phyloP scores from a whole-genome alignment of 2,797 vertebrate genomes.

The Nannoperca australis region DNA sequence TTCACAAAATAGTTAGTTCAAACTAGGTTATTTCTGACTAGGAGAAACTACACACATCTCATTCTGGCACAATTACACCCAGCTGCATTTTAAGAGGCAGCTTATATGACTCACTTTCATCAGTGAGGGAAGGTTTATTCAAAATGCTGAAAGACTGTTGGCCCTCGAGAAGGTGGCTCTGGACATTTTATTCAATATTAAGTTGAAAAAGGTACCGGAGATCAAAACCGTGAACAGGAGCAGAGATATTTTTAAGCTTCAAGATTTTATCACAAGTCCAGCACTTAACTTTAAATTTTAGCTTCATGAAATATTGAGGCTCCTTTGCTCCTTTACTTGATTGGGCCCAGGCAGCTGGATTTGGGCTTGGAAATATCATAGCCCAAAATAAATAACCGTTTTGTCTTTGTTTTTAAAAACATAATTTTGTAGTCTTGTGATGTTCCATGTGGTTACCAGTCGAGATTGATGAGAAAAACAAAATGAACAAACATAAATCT shows the following conservation, averaged over 20 bases:
- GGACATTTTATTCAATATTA: conserved; percentile 46
- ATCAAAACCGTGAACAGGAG: conserved; percentile 46
- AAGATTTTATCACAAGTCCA: conserved; percentile 51
- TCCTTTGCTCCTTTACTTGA: conserved; percentile 31
- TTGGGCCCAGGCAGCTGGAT: conserved; percentile 15
- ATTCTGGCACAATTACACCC: conserved; percentile 31
- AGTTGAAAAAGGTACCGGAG: conserved; percentile 26
- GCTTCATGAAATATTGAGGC: conserved; percentile 55
- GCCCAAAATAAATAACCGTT: neutral
- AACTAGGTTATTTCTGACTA: neutral
- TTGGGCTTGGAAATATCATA: conserved; percentile 14
- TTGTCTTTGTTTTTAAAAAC: neutral
- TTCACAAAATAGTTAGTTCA: conserved; percentile 8
- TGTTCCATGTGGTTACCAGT: conserved; percentile 21
- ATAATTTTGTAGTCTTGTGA: conserved; percentile 1
- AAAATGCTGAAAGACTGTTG: conserved; percentile 38
- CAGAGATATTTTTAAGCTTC: conserved; percentile 48
- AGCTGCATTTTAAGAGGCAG: conserved; percentile 22
- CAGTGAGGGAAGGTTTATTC: conserved; percentile 29
- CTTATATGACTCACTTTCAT: conserved; percentile 34
- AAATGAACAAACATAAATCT: conserved; percentile 39
- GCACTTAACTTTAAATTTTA: conserved; percentile 58
- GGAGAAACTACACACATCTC: conserved; percentile 11
- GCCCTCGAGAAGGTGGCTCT: conserved; percentile 20
- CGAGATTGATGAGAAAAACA: conserved; percentile 31